These are phyloP conservation scores for Saturnia japonica DNA, from an alignment of 2,888 invertebrate species.

Conservation along the genomic window DNA sequence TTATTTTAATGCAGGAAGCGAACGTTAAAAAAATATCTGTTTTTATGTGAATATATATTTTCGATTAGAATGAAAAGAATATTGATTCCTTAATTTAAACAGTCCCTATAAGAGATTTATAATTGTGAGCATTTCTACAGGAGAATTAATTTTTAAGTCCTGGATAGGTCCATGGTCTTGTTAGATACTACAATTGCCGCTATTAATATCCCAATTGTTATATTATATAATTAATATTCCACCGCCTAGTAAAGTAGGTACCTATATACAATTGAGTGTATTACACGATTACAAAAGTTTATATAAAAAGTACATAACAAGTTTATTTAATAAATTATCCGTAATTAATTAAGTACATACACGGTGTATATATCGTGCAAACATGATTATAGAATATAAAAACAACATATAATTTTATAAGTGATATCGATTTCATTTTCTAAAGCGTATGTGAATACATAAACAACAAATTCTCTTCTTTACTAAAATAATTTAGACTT, in stretches of 20 bases:
- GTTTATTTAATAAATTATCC: background rate
- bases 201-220: background rate
- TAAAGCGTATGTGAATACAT: too few species aligned
- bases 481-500: too few species aligned
- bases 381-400: background rate
- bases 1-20: too few species aligned
- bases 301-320: background rate
- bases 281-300: too few species aligned
- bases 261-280: background rate
- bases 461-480: too few species aligned
- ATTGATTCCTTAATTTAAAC: too few species aligned
- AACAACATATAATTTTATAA: background rate
- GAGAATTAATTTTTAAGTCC: background rate
- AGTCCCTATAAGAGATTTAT: background rate
- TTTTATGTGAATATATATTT: too few species aligned
- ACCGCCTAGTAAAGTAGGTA: background rate
- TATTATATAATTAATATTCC: background rate
- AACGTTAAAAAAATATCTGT: too few species aligned
- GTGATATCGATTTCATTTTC: background rate
- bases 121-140: background rate
- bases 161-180: background rate
- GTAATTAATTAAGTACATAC: background rate
- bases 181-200: background rate
- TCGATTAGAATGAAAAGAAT: too few species aligned
- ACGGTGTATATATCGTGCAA: background rate